Conservation (phyloP, 1,140 invertebrate genomes). For the Holotrichia oblita region DNA sequence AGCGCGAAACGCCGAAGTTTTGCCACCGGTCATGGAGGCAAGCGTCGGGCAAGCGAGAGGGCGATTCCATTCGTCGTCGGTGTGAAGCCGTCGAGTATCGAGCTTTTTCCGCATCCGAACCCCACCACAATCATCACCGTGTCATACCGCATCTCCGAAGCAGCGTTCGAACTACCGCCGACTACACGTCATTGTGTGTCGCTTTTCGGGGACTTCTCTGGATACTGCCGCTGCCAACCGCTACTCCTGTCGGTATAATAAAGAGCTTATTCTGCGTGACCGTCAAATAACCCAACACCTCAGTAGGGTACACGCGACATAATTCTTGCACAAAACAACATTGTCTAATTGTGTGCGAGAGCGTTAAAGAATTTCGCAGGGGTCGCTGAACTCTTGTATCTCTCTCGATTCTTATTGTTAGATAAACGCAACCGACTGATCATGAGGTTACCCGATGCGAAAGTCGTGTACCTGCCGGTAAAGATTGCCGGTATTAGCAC, state of each 20-base stretch:
- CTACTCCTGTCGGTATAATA: not conserved
- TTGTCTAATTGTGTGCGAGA: conserved; percentile 11
- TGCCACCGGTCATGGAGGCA: not conserved
- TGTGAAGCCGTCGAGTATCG: conserved; percentile 31
- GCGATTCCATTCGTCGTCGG: conserved; percentile 16
- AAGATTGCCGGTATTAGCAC: too few relatives aligned
- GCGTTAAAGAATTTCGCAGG: conserved; percentile 26
- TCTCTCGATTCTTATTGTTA: not conserved
- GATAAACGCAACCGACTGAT: conserved; percentile 12
- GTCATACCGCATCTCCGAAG: not conserved
- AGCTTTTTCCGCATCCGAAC: conserved; percentile 21
- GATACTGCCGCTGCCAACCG: too few relatives aligned
- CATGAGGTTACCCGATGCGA: not conserved
- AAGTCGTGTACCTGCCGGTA: too few relatives aligned
- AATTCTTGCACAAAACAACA: not conserved
- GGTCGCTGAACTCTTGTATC: conserved; percentile 15
- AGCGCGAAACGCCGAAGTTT: not conserved
- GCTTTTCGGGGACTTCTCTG: not conserved
- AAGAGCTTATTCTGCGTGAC: not conserved
- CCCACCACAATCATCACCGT: not conserved
- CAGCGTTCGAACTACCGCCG: not conserved
- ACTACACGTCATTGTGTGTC: not conserved
- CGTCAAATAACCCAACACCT: not conserved
- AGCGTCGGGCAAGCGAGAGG: conserved; percentile 6
- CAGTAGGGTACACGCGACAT: not conserved